phyloP scores from a whole-genome alignment of 2,888 invertebrate genomes.

The Papilio elwesi region DNA sequence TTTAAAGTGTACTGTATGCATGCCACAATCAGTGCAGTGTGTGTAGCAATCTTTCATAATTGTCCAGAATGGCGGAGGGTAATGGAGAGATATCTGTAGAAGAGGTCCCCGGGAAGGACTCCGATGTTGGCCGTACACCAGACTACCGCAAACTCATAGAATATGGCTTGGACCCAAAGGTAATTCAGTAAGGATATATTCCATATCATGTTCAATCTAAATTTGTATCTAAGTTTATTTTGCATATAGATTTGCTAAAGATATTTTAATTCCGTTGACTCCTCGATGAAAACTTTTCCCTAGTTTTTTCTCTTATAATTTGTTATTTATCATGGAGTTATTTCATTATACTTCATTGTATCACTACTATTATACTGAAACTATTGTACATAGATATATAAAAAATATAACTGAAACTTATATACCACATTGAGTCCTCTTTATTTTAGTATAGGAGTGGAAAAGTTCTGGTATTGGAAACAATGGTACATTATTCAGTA shows the following conservation, averaged over 20 bases:
- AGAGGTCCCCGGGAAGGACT: constrained; percentile 87
- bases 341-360: neutral
- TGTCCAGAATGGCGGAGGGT: constrained; percentile 93
- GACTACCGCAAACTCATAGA: constrained; percentile 97
- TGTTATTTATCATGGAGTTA: neutral
- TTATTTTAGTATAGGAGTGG: constrained; percentile 18
- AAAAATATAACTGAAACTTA: neutral
- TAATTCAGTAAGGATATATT: constrained; percentile 59
- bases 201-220: neutral
- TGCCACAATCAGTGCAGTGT: constrained; percentile 66
- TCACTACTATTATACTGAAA: neutral
- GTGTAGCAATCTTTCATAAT: constrained; percentile 70
- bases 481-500: constrained; percentile 41
- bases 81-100: constrained; percentile 93
- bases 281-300: constrained; percentile 1
- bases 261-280: neutral
- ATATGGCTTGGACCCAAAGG: constrained; percentile 97
- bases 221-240: neutral
- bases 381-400: neutral
- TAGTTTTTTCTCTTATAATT: neutral
- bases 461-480: constrained; percentile 30
- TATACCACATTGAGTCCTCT: neutral
- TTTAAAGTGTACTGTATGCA: constrained; percentile 48
- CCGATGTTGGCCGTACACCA: constrained; percentile 90
- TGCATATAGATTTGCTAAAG: neutral